phyloP scores from a whole-genome alignment of 2,888 invertebrate genomes.

The Hoplodrina blanda region DNA sequence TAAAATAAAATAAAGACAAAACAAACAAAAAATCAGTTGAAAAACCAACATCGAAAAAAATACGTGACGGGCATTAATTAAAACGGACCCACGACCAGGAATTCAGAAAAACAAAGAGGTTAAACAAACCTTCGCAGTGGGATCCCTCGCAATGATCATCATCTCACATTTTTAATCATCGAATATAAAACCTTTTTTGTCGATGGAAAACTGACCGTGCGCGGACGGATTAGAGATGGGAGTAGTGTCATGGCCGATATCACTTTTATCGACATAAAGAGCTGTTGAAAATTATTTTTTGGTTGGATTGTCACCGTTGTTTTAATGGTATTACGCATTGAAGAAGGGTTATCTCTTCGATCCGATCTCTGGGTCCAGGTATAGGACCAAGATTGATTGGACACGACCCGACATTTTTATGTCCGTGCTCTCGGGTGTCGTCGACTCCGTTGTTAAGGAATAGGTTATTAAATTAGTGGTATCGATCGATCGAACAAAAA shows the following conservation, averaged over 20 bases:
- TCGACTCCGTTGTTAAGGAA: conserved; percentile 81
- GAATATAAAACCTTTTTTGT: conserved; percentile 74
- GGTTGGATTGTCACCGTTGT: conserved; percentile 90
- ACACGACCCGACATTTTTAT: conserved; percentile 87
- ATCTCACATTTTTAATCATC: conserved; percentile 90
- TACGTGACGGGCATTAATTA: conserved; percentile 91
- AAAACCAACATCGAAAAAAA: conserved; percentile 88
- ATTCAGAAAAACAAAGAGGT: conserved; percentile 89
- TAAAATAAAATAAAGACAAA: conserved; percentile 81
- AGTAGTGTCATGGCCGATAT: conserved; percentile 56
- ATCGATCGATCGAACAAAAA: conserved; percentile 80
- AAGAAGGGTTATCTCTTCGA: conserved; percentile 88
- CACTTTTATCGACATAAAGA: conserved; percentile 78
- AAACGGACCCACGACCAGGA: conserved; percentile 89
- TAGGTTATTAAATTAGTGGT: conserved; percentile 88
- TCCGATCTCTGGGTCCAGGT: conserved; percentile 87
- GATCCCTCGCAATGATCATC: conserved; percentile 89
- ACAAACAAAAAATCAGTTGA: conserved; percentile 72
- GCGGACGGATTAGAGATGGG: conserved; percentile 69
- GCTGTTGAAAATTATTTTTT: conserved; percentile 89
- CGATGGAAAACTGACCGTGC: conserved; percentile 78
- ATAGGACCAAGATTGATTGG: conserved; percentile 88
- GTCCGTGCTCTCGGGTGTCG: conserved; percentile 86
- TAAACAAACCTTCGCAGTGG: conserved; percentile 90
- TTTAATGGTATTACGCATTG: conserved; percentile 90